Percentiles rank a stretch among this genome's conserved stretches.
Conservation (phyloP, 35 echinoderm and acorn worm genomes). For the Lytechinus pictus region DNA sequence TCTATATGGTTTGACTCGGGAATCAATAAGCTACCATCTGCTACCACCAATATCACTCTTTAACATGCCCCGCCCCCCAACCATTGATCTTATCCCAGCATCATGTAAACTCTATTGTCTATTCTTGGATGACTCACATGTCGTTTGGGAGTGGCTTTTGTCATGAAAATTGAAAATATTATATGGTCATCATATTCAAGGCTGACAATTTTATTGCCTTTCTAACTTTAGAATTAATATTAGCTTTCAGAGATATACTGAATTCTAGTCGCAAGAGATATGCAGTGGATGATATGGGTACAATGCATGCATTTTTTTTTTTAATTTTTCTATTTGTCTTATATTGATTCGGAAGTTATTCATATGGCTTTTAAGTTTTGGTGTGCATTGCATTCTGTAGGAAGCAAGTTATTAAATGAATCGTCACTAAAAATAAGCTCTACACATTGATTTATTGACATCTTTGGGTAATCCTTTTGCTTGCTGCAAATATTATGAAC, state of each 20-base stretch:
- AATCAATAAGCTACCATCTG: conserved; percentile 45
- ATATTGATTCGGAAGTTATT: too few species aligned
- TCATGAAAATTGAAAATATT: neutral
- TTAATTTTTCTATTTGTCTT: too few species aligned
- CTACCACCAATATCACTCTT: too few species aligned
- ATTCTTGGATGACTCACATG: neutral
- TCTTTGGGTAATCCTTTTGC: too few species aligned
- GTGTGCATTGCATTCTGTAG: too few species aligned
- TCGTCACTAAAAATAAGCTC: too few species aligned
- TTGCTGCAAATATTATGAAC: too few species aligned
- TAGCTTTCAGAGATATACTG: neutral
- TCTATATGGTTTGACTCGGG: neutral
- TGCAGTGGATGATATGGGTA: neutral
- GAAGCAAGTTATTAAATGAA: too few species aligned
- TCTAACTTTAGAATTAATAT: neutral
- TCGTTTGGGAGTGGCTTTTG: conserved; percentile 11
- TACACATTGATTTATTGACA: too few species aligned
- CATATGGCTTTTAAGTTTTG: too few species aligned
- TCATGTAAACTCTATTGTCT: neutral
- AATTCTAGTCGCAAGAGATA: neutral
- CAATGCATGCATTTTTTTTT: neutral
- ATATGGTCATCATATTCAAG: neutral
- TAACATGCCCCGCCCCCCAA: conserved; percentile 6
- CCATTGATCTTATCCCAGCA: conserved; percentile 28
- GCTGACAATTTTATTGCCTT: neutral